Percentiles rank a stretch among this genome's conserved stretches.
These are phyloP conservation scores for Pristionchus fissidentatus DNA, from an alignment of 2,888 invertebrate genomes.

Conservation along the genomic window DNA sequence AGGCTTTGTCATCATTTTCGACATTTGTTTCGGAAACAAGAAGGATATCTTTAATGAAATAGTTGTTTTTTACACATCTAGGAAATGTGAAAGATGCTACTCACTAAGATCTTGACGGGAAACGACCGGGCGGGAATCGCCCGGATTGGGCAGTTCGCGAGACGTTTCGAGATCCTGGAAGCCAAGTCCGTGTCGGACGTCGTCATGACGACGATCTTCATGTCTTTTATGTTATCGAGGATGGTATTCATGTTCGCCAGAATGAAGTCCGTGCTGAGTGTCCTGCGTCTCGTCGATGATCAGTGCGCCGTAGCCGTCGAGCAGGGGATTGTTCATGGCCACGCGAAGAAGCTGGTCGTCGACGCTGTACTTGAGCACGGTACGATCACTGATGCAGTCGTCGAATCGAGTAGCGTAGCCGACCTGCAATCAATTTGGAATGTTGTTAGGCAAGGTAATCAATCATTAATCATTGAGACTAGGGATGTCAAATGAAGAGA, in stretches of 20 bases:
- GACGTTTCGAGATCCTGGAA: slow-evolving; percentile 95
- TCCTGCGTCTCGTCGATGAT: background rate
- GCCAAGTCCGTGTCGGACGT: slow-evolving; percentile 98
- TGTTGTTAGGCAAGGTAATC: too few relatives aligned
- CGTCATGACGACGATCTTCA: slow-evolving; percentile 99
- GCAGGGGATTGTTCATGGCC: background rate
- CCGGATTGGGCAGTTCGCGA: slow-evolving; percentile 98
- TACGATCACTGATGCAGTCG: background rate
- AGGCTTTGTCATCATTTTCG: too few relatives aligned
- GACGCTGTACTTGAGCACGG: background rate
- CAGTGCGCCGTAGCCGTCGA: background rate
- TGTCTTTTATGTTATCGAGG: slow-evolving; percentile 93
- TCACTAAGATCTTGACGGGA: too few relatives aligned
- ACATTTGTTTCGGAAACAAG: too few relatives aligned
- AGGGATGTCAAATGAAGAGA: too few relatives aligned
- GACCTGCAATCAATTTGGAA: too few relatives aligned
- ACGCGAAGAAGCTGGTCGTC: background rate
- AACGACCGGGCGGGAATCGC: too few relatives aligned
- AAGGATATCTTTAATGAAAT: too few relatives aligned
- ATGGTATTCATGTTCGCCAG: too few relatives aligned
- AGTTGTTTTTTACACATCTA: too few relatives aligned
- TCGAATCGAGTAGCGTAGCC: background rate
- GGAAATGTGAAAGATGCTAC: too few relatives aligned
- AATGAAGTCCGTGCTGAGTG: background rate
- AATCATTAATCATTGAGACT: too few relatives aligned